Percentiles rank a stretch among this genome's conserved stretches.
Evolutionary conservation across 2,797 vertebrate species (phyloP).

Genomic region (Bradypus variegatus): DNA sequence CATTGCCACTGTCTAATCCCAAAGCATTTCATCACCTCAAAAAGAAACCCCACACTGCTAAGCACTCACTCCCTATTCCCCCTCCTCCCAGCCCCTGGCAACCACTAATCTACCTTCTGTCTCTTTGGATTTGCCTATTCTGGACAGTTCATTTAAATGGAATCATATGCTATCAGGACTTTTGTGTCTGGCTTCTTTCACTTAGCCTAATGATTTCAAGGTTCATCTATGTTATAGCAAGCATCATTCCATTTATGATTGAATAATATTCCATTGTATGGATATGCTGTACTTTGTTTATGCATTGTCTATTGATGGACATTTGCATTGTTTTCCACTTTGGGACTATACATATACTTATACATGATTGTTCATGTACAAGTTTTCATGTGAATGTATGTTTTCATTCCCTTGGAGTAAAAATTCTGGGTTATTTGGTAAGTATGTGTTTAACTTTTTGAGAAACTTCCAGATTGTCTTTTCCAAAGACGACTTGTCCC

Average conservation of each 20-base stretch:
- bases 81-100: not conserved
- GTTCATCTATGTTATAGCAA: not conserved
- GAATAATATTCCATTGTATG: not conserved
- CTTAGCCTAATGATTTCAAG: not conserved
- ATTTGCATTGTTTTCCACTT: not conserved
- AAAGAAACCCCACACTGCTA: not conserved
- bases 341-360: not conserved
- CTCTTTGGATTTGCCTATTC: not conserved
- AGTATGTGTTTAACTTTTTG: not conserved
- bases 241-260: not conserved
- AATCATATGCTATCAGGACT: not conserved
- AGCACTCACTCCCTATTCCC: not conserved
- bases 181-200: not conserved
- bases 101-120: not conserved
- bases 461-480: not conserved
- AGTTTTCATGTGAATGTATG: not conserved
- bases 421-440: not conserved
- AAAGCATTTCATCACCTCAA: not conserved
- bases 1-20: not conserved
- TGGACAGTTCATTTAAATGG: not conserved
- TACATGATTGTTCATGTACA: not conserved
- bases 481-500: not conserved
- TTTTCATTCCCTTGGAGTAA: not conserved
- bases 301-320: not conserved
- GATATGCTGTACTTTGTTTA: not conserved